phyloP scores from a whole-genome alignment of 2,797 vertebrate genomes.

The Melanogrammus aeglefinus region DNA sequence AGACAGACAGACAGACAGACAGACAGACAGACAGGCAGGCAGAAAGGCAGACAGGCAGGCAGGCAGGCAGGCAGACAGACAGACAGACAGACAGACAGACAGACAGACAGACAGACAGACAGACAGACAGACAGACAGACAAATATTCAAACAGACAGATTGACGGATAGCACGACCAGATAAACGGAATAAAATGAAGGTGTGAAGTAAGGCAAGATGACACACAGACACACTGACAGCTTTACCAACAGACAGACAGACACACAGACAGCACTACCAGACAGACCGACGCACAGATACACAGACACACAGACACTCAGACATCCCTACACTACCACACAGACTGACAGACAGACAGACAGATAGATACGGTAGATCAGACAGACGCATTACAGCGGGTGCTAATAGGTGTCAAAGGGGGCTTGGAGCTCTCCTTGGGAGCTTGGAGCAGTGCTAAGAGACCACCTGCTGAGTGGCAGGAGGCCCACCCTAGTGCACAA shows the following conservation, averaged over 20 bases:
- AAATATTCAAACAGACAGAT: neutral
- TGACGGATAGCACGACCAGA: neutral
- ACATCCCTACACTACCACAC: neutral
- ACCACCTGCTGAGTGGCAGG: slow-evolving; percentile 48
- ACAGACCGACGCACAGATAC: neutral
- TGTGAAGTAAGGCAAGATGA: neutral
- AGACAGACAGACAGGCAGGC: neutral
- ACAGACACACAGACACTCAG: neutral
- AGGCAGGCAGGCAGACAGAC: neutral
- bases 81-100: neutral
- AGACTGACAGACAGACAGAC: neutral
- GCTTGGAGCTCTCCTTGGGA: slow-evolving; percentile 18
- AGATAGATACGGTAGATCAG: neutral
- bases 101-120: too few species aligned
- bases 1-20: neutral
- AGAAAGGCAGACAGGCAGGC: neutral
- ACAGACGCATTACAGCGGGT: slow-evolving; percentile 13
- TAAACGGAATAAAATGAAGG: neutral
- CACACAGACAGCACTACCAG: neutral
- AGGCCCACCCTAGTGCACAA: slow-evolving; percentile 8
- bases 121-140: too few species aligned
- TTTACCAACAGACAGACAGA: neutral
- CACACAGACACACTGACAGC: neutral
- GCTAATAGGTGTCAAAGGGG: slow-evolving; percentile 27
- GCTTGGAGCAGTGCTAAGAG: slow-evolving; percentile 29